Evolutionary conservation across 1,140 invertebrate species (phyloP), one percentile per base, ranked within the genome.

Genomic region (Ptiloglossa arizonensis): DNA sequence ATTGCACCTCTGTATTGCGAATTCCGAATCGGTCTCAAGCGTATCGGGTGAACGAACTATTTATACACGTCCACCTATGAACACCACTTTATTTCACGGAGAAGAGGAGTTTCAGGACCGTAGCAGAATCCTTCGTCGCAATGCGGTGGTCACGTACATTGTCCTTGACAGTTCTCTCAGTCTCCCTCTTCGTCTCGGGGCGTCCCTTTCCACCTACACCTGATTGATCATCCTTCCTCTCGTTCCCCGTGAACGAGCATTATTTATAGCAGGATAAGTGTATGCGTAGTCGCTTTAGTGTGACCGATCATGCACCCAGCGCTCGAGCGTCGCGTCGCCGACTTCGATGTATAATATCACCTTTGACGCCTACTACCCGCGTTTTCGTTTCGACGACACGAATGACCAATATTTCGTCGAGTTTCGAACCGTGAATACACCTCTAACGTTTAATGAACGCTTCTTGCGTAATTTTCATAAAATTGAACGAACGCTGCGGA

Each of bases 201-300:
- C 38, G 54, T 67, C 62, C 67, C 64, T 83, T 29, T 29, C 77
- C 86, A 66, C 82, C 76, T 64, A 74, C 69, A 78, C 56, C 80
- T 74, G 86, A 87, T 86, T 85, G 85, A 86, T 87, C 82, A 85
- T 80, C 78, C 71, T 72, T 80, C 59, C 63, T 76, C 67, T 70
- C 81, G 57, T 75, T 80, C 60, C 85, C 77, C 44, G 54, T 78
- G 76, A 79, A 82, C 66, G 48, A 82, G 71, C 78, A 86, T 85
- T 86, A 87, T 87, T 86, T 85, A 87, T 86, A 87, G 72, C 82
- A 22, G n/a, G 46, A 67, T 66, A 67, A 62, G 68, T 71, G 62
- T 66, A 68, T 69, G 56, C 24, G 60, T 50, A 9, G 19, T 67
- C 41, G 60, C 32, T 27, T 62, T 50, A 69, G 24, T 62, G 35